A percentile compares a stretch with the other conserved stretches of the same genome.
Evolutionary conservation across 2,113 vertebrate species (phyloP).

Genomic region (Penelope pileata): DNA sequence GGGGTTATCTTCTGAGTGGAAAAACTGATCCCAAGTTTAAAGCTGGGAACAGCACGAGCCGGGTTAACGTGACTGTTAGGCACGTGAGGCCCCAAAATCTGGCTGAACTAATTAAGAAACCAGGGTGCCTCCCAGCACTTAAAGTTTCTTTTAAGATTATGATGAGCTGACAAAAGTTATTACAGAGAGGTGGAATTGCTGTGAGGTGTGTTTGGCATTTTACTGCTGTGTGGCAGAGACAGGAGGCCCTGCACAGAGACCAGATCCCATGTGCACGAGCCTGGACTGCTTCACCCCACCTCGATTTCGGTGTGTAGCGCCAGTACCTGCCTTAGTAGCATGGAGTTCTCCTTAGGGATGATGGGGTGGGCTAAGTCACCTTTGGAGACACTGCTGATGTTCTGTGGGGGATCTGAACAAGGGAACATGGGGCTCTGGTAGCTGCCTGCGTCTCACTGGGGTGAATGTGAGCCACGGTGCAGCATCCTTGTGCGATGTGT

Average conservation of each 20-base stretch:
- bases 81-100: neutral
- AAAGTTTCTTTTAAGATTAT: slow-evolving; percentile 29
- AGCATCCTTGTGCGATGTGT: neutral
- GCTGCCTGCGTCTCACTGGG: neutral
- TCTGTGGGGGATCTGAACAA: neutral
- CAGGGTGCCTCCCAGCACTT: slow-evolving; percentile 27
- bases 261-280: neutral
- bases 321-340: too few species aligned
- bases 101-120: slow-evolving; percentile 15
- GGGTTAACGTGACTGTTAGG: neutral
- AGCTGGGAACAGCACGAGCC: neutral
- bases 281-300: neutral
- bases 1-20: neutral
- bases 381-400: neutral
- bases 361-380: neutral
- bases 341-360: accelerated
- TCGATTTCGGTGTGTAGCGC: neutral
- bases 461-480: neutral
- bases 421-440: neutral
- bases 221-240: neutral
- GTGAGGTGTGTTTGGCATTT: slow-evolving; percentile 1
- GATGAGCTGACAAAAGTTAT: slow-evolving; percentile 47
- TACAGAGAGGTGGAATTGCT: slow-evolving; percentile 15
- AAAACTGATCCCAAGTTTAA: slow-evolving; percentile 26
- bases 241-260: neutral